Base-by-base conservation (phyloP, 2,113 vertebrate genomes). In the Pagrus major region DNA sequence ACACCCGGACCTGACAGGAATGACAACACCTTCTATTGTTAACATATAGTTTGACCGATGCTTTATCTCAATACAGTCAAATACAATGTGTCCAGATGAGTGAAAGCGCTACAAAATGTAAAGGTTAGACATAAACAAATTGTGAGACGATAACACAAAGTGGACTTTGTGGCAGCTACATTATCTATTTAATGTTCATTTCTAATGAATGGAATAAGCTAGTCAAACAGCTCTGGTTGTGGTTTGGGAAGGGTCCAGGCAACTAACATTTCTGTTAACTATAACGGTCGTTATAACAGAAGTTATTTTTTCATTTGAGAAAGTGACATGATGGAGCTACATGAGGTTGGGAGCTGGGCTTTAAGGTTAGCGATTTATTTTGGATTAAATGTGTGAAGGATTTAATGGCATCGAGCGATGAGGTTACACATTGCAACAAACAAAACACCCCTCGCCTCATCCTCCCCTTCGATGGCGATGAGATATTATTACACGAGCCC, bases 11-110 rank as follows among this genome's bases (percentile, higher is more conserved):
- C 83, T 89, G 87, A 90, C 85, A 89, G 65, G 80, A 90, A 89
- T 90, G 84, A 88, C 44, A 92, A 92, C 73, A 86, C 44, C 63
- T 87, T 85, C 78, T 86, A 76, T 91, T 90, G 81, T 90, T 92
- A 86, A 91, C 73, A 85, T 71, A 63, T 55, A 81, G 77, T 85
- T 83, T 76, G 79, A 87, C 78, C 64, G 33, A 42, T 72, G 77
- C 58, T 64, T 78, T 63, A 35, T 64, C 73, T 71, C 54, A 47
- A 61, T 71, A 68, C 1, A 58, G 55, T 46, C 64, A 15, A 9
- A 59, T 54, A 46, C 61, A 41, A 52, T 83, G 75, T 80, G n/a
- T 35, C 9, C 21, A 60, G 39, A 78, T 2, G 55, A 55, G 46
- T 9, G 52, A 73, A 78, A 81, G 61, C 39, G 49, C 37, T 1